These are phyloP conservation scores for Agonopterix alstromeriana DNA, from an alignment of 2,888 invertebrate genomes.

Conservation along the genomic window DNA sequence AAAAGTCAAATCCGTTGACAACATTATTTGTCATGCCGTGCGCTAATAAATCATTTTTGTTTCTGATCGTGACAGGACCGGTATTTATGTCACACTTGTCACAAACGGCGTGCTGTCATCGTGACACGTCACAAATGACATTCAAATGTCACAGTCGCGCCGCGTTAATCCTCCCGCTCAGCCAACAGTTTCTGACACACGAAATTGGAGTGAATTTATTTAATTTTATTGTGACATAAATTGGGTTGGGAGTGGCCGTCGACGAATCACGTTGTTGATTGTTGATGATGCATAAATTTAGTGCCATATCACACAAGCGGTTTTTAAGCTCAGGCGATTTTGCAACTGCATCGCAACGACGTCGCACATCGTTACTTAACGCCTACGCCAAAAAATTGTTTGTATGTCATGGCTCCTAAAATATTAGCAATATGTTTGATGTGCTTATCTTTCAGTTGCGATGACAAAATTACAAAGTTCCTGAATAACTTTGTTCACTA, in stretches of 20 bases:
- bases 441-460: too few species aligned
- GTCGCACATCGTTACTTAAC: too few species aligned
- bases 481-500: too few species aligned
- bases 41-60: not conserved
- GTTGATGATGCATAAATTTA: too few species aligned
- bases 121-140: constrained; percentile 16
- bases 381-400: too few species aligned
- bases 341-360: too few species aligned
- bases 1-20: not conserved
- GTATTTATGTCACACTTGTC: constrained; percentile 16
- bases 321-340: too few species aligned
- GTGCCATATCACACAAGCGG: too few species aligned
- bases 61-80: constrained; percentile 8
- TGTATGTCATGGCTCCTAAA: too few species aligned
- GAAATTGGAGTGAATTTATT: constrained; percentile 17
- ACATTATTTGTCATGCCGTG: not conserved
- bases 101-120: constrained; percentile 3
- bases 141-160: constrained; percentile 19
- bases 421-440: too few species aligned
- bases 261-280: constrained; percentile 11
- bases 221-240: constrained; percentile 32
- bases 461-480: too few species aligned
- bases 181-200: constrained; percentile 1
- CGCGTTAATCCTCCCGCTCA: constrained; percentile 5
- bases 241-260: constrained; percentile 22